These are phyloP conservation scores for Sarcophaga carnaria DNA, from an alignment of 2,888 invertebrate genomes.

Conservation along the genomic window DNA sequence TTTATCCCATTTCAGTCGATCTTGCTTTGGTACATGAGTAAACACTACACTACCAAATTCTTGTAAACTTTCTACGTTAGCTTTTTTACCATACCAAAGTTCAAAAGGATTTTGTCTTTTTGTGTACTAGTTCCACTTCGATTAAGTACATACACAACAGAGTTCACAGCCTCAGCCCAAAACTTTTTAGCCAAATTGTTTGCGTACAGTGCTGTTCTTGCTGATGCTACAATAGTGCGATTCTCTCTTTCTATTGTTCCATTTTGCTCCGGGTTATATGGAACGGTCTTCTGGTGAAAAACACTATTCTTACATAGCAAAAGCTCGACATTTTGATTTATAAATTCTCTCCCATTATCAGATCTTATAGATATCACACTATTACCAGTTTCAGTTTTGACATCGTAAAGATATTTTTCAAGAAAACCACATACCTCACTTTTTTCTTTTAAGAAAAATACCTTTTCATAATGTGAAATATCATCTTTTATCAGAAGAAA, in stretches of 20 bases:
- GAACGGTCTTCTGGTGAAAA: conserved; percentile 40
- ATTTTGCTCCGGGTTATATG: conserved; percentile 50
- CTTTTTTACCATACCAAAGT: conserved; percentile 36
- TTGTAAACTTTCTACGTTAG: conserved; percentile 31
- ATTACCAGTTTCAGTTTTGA: conserved; percentile 42
- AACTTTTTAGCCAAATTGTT: conserved; percentile 39
- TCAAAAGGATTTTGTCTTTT: conserved; percentile 72
- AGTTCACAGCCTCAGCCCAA: conserved; percentile 70
- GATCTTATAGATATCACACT: conserved; percentile 25
- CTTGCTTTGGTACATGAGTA: conserved; percentile 48
- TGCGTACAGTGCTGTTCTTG: conserved; percentile 64
- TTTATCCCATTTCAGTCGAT: conserved; percentile 46
- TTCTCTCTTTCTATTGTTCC: conserved; percentile 57
- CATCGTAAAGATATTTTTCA: conserved; percentile 38
- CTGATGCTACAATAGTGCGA: conserved; percentile 68
- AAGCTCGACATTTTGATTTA: conserved; percentile 42
- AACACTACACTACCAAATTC: conserved; percentile 40
- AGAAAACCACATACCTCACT: conserved; percentile 19
- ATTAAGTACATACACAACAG: conserved; percentile 66
- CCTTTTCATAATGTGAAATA: conserved; percentile 30
- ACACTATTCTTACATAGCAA: conserved; percentile 33
- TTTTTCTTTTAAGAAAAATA: conserved; percentile 50
- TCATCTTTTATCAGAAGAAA: conserved; percentile 40
- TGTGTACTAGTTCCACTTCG: background rate
- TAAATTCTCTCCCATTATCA: conserved; percentile 44